These are phyloP conservation scores for Sycobia sp. DNA, from an alignment of 1,140 invertebrate genomes.

Conservation along the genomic window DNA sequence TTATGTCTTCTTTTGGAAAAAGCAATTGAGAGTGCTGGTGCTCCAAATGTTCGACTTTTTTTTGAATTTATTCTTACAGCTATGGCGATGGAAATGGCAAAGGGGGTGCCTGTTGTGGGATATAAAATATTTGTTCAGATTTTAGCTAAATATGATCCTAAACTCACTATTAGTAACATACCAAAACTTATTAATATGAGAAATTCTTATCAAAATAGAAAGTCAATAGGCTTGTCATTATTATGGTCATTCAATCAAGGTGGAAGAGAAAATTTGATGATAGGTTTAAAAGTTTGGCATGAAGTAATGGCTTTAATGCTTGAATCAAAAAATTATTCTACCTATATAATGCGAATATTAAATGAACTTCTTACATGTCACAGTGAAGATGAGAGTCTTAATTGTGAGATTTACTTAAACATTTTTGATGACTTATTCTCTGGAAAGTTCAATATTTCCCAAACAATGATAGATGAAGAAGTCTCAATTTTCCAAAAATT, in stretches of 20 bases:
- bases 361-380: slow-evolving; percentile 64
- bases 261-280: slow-evolving; percentile 69
- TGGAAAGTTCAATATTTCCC: slow-evolving; percentile 51
- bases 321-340: slow-evolving; percentile 74
- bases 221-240: slow-evolving; percentile 75
- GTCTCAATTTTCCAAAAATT: slow-evolving; percentile 53
- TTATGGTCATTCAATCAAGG: slow-evolving; percentile 81
- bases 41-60: slow-evolving; percentile 66
- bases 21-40: slow-evolving; percentile 64
- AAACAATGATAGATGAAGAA: slow-evolving; percentile 43
- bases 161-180: slow-evolving; percentile 66
- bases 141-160: slow-evolving; percentile 69
- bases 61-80: slow-evolving; percentile 69
- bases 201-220: slow-evolving; percentile 80
- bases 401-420: slow-evolving; percentile 55
- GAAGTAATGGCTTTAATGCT: slow-evolving; percentile 79
- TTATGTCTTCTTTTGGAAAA: slow-evolving; percentile 63
- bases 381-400: slow-evolving; percentile 50
- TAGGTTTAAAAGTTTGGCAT: slow-evolving; percentile 81
- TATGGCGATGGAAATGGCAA: slow-evolving; percentile 71
- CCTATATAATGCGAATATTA: slow-evolving; percentile 73
- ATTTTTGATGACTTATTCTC: slow-evolving; percentile 55
- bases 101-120: slow-evolving; percentile 67
- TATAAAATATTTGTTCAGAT: slow-evolving; percentile 75
- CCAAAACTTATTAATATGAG: slow-evolving; percentile 68